Evolutionary conservation across 2,113 vertebrate species (phyloP), one percentile per base, ranked within the genome.

Genomic region (Oncorhynchus keta): DNA sequence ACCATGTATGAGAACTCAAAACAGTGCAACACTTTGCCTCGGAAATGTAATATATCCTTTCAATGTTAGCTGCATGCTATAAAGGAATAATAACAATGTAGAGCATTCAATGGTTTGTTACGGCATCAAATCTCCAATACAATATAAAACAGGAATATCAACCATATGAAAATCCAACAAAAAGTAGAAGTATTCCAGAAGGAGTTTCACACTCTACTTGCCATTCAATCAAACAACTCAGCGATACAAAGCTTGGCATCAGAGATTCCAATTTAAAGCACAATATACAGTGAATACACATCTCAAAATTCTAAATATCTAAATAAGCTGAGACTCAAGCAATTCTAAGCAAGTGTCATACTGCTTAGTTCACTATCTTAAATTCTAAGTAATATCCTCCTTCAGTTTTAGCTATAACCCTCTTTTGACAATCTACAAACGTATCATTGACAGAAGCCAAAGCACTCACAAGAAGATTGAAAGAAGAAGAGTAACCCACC

Each of bases 401-500:
- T 55, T 3, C 39, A 45, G 18, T 4, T 55, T 55, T 18, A 16
- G 51, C 51, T 55, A 18, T 55, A 55, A 55, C 14, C 16, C 16
- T 18, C 51, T 55, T 55, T 14, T 55, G 51, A 18, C 51, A 55
- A 55, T 55, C 3, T 18, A 55, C 12, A 55, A 16, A 45, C 9
- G 0, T 55, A 55, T 18, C 16, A 18, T 55, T 55, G 14, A 55
- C 5, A 18, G 3, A 55, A 55, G 51, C 7, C 67, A 68, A 35
- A 39, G 16, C 32, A 1, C 67, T 35, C 30, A 18, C 67, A 32
- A 39, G 30, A 67, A 30, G 28, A 68, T 32, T 51, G 78, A 85
- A 64, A 74, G 70, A 11, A 11, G 39, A 49, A 51, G 22, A 85
- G 83, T 88, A 78, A 92, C 93, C 84, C 89, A 91, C 93, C 92